phyloP scores from a whole-genome alignment of 1,140 invertebrate species.

The Drosophila funebris region DNA sequence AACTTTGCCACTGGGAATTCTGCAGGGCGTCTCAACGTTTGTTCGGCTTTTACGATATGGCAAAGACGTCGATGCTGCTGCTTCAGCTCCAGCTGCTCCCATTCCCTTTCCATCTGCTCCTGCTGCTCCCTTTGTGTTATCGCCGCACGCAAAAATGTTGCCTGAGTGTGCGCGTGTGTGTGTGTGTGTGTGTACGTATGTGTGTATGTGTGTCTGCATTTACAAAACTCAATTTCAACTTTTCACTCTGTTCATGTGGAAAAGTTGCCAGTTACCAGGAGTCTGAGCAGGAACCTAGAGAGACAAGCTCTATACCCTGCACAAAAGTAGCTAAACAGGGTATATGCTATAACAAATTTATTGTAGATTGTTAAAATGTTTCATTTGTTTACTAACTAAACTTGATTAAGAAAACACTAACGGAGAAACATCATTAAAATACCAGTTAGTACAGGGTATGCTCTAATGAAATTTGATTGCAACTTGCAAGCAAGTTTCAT shows the following conservation, averaged over 20 bases:
- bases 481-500: no score
- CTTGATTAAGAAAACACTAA: no score
- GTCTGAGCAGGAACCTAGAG: conserved; percentile 25
- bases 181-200: conserved; percentile 12
- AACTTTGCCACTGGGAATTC: conserved; percentile 50
- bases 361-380: no score
- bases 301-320: conserved; percentile 40
- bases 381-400: no score
- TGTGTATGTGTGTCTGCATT: conserved; percentile 51
- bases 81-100: neutral
- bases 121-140: conserved; percentile 28
- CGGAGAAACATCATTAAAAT: no score
- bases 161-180: conserved; percentile 17
- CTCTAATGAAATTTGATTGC: no score
- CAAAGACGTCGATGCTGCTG: conserved; percentile 13
- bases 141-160: conserved; percentile 35
- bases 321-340: neutral
- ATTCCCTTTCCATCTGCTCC: neutral
- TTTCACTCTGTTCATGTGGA: conserved; percentile 66
- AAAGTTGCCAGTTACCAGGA: conserved; percentile 50
- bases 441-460: no score
- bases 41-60: conserved; percentile 24
- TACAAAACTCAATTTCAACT: conserved; percentile 68
- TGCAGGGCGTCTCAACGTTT: conserved; percentile 28
- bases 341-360: neutral